These are phyloP conservation scores for Desmodus rotundus DNA, from an alignment of 2,113 vertebrate species.

Conservation along the genomic window DNA sequence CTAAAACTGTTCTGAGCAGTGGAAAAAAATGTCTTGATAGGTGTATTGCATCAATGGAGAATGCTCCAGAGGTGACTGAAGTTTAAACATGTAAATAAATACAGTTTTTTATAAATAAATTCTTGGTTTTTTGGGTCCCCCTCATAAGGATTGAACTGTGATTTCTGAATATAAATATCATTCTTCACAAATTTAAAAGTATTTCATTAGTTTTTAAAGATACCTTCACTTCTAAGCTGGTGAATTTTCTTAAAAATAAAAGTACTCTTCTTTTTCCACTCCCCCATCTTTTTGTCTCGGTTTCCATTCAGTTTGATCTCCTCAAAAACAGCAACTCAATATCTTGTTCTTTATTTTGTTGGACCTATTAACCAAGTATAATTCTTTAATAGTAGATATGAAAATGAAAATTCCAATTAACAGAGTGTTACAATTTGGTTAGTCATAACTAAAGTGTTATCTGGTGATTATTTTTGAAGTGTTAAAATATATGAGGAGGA, in stretches of 20 bases:
- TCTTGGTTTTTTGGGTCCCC: too few species aligned
- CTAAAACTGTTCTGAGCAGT: too few species aligned
- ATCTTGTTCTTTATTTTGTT: not conserved
- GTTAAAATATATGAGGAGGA: not conserved
- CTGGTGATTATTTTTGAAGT: not conserved
- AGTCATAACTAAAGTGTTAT: not conserved
- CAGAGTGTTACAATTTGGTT: not conserved
- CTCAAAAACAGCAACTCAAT: not conserved
- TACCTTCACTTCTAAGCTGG: not conserved
- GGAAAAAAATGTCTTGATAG: too few species aligned
- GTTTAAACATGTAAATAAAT: too few species aligned
- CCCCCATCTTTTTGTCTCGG: not conserved
- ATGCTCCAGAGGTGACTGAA: too few species aligned
- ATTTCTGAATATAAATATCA: constrained; percentile 51
- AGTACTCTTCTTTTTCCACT: not conserved
- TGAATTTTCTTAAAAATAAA: not conserved
- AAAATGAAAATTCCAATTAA: not conserved
- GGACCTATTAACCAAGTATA: not conserved
- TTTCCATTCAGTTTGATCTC: not conserved
- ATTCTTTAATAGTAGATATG: not conserved
- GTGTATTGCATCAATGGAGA: too few species aligned
- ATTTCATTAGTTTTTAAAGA: not conserved
- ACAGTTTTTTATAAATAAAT: too few species aligned
- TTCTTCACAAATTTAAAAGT: constrained; percentile 20
- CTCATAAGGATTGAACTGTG: not conserved